These are phyloP conservation scores for Leptobrachium ailaonicum DNA, from an alignment of 2,113 vertebrate species.

Conservation along the genomic window DNA sequence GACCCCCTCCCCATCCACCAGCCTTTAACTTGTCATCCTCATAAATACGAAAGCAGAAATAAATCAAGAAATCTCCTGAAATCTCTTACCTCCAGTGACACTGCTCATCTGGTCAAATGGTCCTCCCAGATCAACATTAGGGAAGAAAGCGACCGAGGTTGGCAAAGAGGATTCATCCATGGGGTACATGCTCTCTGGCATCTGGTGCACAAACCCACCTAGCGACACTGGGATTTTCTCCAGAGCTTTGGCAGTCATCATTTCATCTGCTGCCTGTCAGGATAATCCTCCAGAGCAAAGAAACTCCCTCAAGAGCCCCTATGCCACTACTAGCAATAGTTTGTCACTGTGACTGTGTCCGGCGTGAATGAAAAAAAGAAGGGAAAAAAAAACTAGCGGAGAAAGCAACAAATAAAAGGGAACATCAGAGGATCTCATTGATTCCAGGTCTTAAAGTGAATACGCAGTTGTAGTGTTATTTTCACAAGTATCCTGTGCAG, in stretches of 20 bases:
- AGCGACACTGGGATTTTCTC: conserved; percentile 88
- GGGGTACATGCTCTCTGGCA: conserved; percentile 80
- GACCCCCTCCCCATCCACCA: no score
- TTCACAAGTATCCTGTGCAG: conserved; percentile 61
- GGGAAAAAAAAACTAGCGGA: conserved; percentile 46
- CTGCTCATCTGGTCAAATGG: conserved; percentile 85
- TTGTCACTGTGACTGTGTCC: background rate
- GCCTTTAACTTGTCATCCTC: no score
- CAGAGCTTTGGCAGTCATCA: conserved; percentile 91
- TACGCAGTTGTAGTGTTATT: conserved; percentile 60
- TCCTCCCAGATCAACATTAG: conserved; percentile 80
- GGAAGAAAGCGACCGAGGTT: conserved; percentile 83
- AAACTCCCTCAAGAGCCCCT: background rate
- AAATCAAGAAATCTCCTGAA: conserved; percentile 36
- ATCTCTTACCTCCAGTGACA: conserved; percentile 79
- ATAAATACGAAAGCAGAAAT: no score
- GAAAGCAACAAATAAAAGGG: conserved; percentile 53
- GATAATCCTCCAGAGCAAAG: conserved; percentile 1
- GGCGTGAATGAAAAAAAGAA: conserved; percentile 48
- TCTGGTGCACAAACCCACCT: conserved; percentile 84
- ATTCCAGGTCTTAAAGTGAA: conserved; percentile 28
- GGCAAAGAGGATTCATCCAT: conserved; percentile 81
- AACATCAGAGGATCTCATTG: conserved; percentile 50
- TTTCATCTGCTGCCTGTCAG: conserved; percentile 57
- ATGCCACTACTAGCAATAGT: background rate